These are phyloP conservation scores for Perithous albicinctus DNA, from an alignment of 2,888 invertebrate genomes.

Conservation along the genomic window DNA sequence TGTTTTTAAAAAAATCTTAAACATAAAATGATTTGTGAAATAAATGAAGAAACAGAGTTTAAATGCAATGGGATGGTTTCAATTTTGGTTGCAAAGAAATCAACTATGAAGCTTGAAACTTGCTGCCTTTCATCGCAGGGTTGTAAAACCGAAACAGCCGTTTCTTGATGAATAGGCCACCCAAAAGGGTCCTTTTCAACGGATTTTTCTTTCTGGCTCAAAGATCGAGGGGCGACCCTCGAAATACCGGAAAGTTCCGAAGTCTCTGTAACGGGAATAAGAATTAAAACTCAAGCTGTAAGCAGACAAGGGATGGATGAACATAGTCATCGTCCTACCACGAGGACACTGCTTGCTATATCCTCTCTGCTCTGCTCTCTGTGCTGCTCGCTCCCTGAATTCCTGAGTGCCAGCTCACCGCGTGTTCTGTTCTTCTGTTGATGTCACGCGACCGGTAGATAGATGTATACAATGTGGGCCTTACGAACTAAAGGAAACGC, in stretches of 20 bases:
- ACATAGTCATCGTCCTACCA: background rate
- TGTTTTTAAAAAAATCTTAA: too few species aligned
- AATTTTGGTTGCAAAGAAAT: background rate
- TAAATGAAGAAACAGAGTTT: too few species aligned
- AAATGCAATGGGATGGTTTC: too few species aligned
- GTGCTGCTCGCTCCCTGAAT: conserved; percentile 64
- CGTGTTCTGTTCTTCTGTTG: conserved; percentile 65
- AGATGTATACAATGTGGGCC: background rate
- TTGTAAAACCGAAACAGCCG: conserved; percentile 22
- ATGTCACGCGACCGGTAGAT: conserved; percentile 67
- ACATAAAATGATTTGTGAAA: too few species aligned
- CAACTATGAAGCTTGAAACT: background rate
- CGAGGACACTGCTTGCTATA: conserved; percentile 33
- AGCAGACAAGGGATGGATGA: conserved; percentile 31
- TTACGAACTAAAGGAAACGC: conserved; percentile 12
- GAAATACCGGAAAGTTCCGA: conserved; percentile 35
- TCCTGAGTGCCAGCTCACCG: conserved; percentile 73
- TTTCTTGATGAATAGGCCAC: background rate
- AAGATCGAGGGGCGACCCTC: conserved; percentile 28
- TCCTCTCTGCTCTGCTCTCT: conserved; percentile 21
- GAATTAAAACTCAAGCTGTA: conserved; percentile 21
- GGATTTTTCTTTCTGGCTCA: conserved; percentile 26
- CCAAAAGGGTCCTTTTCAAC: conserved; percentile 17
- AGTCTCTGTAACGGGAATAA: conserved; percentile 45
- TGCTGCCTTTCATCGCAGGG: conserved; percentile 1